These are phyloP conservation scores for Actias luna DNA, from an alignment of 2,888 invertebrate species.

Conservation along the genomic window DNA sequence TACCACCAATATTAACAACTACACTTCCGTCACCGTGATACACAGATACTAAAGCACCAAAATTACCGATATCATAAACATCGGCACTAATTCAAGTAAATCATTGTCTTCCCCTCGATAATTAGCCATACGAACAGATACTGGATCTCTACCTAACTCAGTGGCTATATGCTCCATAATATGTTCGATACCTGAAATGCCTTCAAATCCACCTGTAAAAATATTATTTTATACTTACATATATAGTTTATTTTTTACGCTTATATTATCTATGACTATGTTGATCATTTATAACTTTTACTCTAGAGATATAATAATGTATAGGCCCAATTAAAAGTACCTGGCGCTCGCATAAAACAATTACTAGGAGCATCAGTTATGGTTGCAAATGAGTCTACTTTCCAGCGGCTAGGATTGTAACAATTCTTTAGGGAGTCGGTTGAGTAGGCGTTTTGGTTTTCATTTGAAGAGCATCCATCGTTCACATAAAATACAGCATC, in stretches of 20 bases:
- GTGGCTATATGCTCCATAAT: conserved; percentile 50
- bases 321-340: conserved; percentile 22
- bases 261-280: not conserved
- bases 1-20: conserved; percentile 83
- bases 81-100: conserved; percentile 39
- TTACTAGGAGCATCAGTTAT: conserved; percentile 35
- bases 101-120: conserved; percentile 44
- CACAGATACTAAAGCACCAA: conserved; percentile 43
- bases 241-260: no score
- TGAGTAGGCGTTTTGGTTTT: conserved; percentile 37
- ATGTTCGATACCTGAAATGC: conserved; percentile 47
- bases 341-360: conserved; percentile 35
- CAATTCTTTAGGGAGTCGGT: conserved; percentile 32
- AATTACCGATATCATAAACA: conserved; percentile 44
- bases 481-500: conserved; percentile 46
- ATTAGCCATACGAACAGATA: conserved; percentile 41
- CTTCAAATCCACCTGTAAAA: conserved; percentile 43
- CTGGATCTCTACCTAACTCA: conserved; percentile 40
- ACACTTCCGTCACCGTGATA: conserved; percentile 83
- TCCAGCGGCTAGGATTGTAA: conserved; percentile 34
- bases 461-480: conserved; percentile 43
- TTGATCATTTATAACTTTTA: not conserved
- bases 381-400: conserved; percentile 33
- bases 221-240: not conserved
- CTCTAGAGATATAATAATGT: not conserved